Evolutionary conservation across 2,113 vertebrate genomes (phyloP), one percentile per base, ranked within the genome.

Genomic region (Meles meles): DNA sequence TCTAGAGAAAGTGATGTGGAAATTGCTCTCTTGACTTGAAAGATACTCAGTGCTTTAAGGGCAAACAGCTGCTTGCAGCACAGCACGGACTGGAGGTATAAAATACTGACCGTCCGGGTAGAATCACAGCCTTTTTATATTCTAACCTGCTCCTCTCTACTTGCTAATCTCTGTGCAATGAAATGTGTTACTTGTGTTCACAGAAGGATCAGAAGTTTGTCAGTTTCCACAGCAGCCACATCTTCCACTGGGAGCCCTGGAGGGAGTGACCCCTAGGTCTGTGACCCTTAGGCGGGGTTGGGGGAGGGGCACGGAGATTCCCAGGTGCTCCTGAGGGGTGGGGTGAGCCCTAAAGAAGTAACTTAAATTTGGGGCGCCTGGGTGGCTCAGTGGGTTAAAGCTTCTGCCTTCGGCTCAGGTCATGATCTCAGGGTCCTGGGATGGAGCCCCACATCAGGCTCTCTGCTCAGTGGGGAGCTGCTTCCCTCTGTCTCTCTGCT

Each of bases 21-120:
- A 77, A 72, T 27, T 55, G 61, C 55, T 85, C 72, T 93, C 71
- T 31, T 71, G 77, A 39, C 55, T n/a, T 37, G 87, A 76, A 82
- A 76, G 57, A 17, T 25, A 18, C 57, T 57, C 57, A 18, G 5
- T 0, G 21, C 14, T 5, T 42, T 55, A 39, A n/a, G 15, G 47
- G 21, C 37, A n/a, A 42, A 37, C 1, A 63, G 71, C 42, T 37
- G 44, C n/a, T 52, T 23, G 23, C 6, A 1, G 42, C 57, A 27
- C 27, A 55, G 17, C 3, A 5, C 1, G 17, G 61, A 25, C 7
- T 4, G 61, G 21, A 59, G 37, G 39, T 27, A 4, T 18, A 3
- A 21, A 63, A 27, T 44, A 2, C 29, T 2, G 31, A 29, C 37
- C 3, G 1, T 44, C 83, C 2, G 1, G 34, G 27, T 59, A 21